A percentile compares a stretch with the other conserved stretches of the same genome.
These are phyloP conservation scores for Anthopleura xanthogrammica DNA, from an alignment of 92 coral and sea anemone genomes.

Conservation along the genomic window DNA sequence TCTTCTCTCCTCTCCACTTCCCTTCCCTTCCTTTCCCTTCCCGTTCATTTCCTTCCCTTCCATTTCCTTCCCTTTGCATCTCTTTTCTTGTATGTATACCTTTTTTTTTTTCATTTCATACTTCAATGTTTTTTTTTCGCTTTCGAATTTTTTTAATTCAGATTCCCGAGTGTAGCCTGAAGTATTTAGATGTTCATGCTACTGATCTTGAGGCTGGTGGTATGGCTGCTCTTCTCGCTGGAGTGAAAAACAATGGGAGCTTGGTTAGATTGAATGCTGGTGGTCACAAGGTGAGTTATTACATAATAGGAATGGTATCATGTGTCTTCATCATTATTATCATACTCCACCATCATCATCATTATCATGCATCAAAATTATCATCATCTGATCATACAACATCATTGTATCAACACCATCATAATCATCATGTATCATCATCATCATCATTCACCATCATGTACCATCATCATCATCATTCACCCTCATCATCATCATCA, in stretches of 20 bases:
- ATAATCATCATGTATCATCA: neutral
- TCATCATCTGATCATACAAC: neutral
- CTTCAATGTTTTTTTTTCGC: neutral
- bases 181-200: slow-evolving; percentile 40
- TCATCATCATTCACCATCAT: too few relatives aligned
- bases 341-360: neutral
- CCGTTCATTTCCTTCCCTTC: neutral
- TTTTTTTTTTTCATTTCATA: neutral
- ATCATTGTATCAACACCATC: neutral
- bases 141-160: neutral
- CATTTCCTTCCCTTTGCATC: neutral
- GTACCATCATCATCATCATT: too few relatives aligned
- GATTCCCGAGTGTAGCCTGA: slow-evolving; percentile 35
- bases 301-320: neutral
- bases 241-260: slow-evolving; percentile 34
- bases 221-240: slow-evolving; percentile 23
- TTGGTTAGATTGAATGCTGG: slow-evolving; percentile 35
- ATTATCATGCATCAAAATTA: neutral
- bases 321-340: neutral
- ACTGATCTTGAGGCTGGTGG: slow-evolving; percentile 36
- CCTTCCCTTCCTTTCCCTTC: neutral
- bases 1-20: neutral
- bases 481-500: too few relatives aligned
- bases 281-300: slow-evolving; percentile 41
- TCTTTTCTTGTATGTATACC: too few relatives aligned